Base-by-base conservation (phyloP, 2,888 invertebrate species). In the Zaprionus bogoriensis region DNA sequence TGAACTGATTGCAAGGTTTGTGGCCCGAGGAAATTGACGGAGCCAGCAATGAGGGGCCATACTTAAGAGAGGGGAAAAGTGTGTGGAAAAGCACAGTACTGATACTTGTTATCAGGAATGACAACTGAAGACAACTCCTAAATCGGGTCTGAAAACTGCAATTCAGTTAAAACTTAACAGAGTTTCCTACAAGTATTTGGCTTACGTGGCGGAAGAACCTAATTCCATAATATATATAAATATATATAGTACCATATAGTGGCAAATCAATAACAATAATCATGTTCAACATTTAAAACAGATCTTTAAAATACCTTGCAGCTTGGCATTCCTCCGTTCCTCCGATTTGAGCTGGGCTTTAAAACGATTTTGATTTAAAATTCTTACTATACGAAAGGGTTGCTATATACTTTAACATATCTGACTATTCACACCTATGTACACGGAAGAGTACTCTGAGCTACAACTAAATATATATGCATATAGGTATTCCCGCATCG, bases 341-440 rank as follows among this genome's bases (percentile, higher is more conserved):
- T n/a, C n/a, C n/a, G n/a, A n/a, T 51, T 73, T 68, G 55, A 77
- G 77, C 70, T 51, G 55, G 45, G 59, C 59, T 52, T 63, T 76
- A 79, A 83, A 83, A 77, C 46, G 60, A 66, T 63, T 67, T 57
- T 53, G 60, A 78, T 78, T 74, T 58, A 65, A 78, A 84, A 58
- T 58, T 57, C 38, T 58, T 58, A 63, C 30, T 58, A 45, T 41
- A 39, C 22, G 30, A 10, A 51, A 41, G 4, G 10, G 38, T 46
- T 36, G 22, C 12, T 42, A 48, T 32, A 42, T 27, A 48, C n/a
- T n/a, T 27, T 23, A 14, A 41, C 36, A 38, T 28, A 12, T 47
- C n/a, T 41, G 27, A 23, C 30, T 38, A 61, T 45, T 38, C 53
- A 77, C 63, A 67, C 47, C 44, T 73, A 55, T 67, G 5, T 76